These are phyloP conservation scores for Palythoa caribaeorum DNA, from an alignment of 92 coral and sea anemone species.

Conservation along the genomic window DNA sequence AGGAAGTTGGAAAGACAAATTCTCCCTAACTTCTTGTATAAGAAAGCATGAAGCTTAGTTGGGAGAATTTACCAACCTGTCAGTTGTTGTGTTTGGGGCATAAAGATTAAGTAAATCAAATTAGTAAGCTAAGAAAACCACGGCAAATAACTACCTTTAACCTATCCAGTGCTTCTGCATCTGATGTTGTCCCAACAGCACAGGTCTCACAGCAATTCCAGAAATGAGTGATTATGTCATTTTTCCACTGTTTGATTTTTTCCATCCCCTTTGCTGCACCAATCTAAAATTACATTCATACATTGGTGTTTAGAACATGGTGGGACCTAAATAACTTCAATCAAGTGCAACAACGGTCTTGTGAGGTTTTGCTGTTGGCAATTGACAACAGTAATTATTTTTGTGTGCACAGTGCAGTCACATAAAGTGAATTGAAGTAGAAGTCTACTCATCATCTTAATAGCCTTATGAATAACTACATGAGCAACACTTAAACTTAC, in stretches of 20 bases:
- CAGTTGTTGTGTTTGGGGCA: no score
- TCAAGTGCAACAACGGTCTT: not conserved
- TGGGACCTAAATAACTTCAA: not conserved
- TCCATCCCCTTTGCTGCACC: constrained; percentile 28
- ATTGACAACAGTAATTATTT: constrained; percentile 1
- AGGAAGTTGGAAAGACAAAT: constrained; percentile 4
- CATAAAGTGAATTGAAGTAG: not conserved
- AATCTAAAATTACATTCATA: not conserved
- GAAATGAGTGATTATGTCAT: not conserved
- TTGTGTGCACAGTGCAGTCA: constrained; percentile 7
- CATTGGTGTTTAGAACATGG: constrained; percentile 5
- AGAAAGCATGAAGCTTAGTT: no score
- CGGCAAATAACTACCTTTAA: no score
- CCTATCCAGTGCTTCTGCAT: no score
- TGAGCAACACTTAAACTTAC: not conserved
- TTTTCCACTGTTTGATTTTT: constrained; percentile 17
- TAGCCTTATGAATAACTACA: not conserved
- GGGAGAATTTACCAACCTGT: no score
- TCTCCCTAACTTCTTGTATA: not conserved
- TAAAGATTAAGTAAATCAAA: not conserved
- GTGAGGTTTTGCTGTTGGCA: not conserved
- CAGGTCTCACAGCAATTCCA: constrained; percentile 16
- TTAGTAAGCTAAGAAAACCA: not conserved
- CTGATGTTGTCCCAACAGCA: no score
- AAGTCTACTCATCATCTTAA: constrained; percentile 10